Conservation (phyloP, 2,113 vertebrate species). For the Nothocercus julius region DNA sequence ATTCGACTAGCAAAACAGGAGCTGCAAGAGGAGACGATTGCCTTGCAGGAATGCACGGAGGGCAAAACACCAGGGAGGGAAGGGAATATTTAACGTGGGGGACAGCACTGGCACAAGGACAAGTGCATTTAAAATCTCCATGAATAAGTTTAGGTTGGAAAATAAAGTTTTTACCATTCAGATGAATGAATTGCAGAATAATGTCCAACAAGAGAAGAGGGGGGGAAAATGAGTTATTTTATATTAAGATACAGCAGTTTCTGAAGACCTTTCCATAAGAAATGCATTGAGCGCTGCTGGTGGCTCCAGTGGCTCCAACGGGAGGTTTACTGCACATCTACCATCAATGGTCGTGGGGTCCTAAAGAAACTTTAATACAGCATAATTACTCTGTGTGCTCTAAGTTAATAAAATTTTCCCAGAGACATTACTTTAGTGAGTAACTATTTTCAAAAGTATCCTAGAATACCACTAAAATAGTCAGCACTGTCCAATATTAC, state of each 20-base stretch:
- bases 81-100: not conserved
- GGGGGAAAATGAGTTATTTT: fast-evolving
- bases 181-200: not conserved
- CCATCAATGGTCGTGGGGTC: not conserved
- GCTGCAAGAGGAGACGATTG: not conserved
- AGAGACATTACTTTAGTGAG: not conserved
- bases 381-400: not conserved
- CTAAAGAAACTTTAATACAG: not conserved
- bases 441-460: not conserved
- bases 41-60: fast-evolving
- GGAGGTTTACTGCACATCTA: not conserved
- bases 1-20: not conserved
- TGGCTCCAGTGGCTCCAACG: not conserved
- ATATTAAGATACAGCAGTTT: not conserved
- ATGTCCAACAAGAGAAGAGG: not conserved
- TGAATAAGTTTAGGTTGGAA: not conserved
- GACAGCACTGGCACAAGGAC: not conserved
- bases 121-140: fast-evolving
- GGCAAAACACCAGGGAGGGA: not conserved
- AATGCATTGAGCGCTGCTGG: not conserved
- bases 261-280: not conserved
- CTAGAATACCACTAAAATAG: not conserved
- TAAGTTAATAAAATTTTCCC: not conserved
- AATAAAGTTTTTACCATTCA: not conserved
- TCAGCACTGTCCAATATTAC: not conserved